Percentiles rank a stretch among this genome's conserved stretches.
phyloP scores from a whole-genome alignment of 2,888 invertebrate species.

The Fissipunctia ypsillon region DNA sequence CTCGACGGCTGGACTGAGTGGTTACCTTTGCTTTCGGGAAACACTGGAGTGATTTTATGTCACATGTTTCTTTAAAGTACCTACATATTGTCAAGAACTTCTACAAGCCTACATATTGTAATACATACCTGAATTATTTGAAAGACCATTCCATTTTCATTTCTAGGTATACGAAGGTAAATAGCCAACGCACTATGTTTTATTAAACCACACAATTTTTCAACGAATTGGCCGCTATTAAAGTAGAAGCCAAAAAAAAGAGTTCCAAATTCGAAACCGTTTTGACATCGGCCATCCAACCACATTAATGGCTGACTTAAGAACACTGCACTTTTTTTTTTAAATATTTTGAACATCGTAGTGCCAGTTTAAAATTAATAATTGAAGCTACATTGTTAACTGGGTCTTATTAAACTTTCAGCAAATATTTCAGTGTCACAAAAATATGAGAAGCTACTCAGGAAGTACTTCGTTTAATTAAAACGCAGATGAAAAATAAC shows the following conservation, averaged over 20 bases:
- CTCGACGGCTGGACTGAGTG: too few relatives aligned
- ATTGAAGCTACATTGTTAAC: background rate
- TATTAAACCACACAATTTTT: conserved; percentile 41
- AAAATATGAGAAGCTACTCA: background rate
- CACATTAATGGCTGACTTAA: background rate
- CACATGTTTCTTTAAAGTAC: too few relatives aligned
- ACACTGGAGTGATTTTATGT: too few relatives aligned
- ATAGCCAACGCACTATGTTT: conserved; percentile 40
- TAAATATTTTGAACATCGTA: background rate
- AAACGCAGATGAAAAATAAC: background rate
- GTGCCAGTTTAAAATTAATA: background rate
- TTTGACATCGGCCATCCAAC: conserved; percentile 8
- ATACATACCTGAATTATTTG: conserved; percentile 16
- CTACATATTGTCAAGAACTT: background rate
- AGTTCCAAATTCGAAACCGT: conserved; percentile 4
- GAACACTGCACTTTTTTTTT: background rate
- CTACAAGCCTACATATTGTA: background rate
- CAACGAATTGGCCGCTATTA: conserved; percentile 12
- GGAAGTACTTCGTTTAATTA: background rate
- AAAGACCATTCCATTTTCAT: conserved; percentile 25
- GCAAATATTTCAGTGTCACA: background rate
- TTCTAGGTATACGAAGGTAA: background rate
- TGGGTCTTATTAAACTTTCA: background rate
- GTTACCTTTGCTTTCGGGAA: too few relatives aligned
- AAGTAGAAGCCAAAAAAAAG: conserved; percentile 19